phyloP scores from a whole-genome alignment of 2,113 vertebrate genomes.

The Bungarus multicinctus region DNA sequence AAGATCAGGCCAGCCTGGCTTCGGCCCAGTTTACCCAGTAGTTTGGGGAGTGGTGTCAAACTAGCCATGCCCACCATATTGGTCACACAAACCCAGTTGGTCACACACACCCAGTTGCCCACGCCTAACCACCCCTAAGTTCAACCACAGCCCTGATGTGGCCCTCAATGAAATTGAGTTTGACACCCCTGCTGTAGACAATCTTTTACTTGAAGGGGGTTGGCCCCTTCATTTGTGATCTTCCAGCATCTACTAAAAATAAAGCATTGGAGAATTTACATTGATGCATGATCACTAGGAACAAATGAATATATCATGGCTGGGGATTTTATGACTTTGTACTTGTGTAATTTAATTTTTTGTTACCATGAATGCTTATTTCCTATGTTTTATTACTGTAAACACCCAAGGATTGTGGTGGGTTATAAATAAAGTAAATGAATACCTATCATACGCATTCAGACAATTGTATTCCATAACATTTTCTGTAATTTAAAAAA shows the following conservation, averaged over 20 bases:
- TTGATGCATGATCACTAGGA: background rate
- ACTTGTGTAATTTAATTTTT: background rate
- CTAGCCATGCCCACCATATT: too few relatives aligned
- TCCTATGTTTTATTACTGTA: background rate
- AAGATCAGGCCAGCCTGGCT: too few relatives aligned
- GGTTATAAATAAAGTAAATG: background rate
- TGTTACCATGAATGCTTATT: background rate
- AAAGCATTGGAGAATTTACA: background rate
- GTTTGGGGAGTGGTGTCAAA: too few relatives aligned
- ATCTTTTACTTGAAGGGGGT: background rate
- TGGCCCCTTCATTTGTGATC: background rate
- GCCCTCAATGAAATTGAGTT: too few relatives aligned
- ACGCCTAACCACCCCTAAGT: too few relatives aligned
- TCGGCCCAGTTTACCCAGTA: too few relatives aligned
- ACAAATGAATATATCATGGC: background rate
- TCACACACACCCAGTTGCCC: too few relatives aligned
- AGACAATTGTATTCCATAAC: background rate
- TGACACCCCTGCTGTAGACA: too few relatives aligned
- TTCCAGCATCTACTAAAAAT: background rate
- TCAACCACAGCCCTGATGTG: too few relatives aligned
- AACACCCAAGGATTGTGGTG: background rate
- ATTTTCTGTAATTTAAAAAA: background rate
- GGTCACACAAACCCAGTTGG: too few relatives aligned
- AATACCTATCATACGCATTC: background rate
- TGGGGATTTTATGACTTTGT: background rate